A percentile compares a stretch with the other conserved stretches of the same genome.
These are phyloP conservation scores for Eudyptes chrysolophus DNA, from an alignment of 2,113 vertebrate species.

Conservation along the genomic window DNA sequence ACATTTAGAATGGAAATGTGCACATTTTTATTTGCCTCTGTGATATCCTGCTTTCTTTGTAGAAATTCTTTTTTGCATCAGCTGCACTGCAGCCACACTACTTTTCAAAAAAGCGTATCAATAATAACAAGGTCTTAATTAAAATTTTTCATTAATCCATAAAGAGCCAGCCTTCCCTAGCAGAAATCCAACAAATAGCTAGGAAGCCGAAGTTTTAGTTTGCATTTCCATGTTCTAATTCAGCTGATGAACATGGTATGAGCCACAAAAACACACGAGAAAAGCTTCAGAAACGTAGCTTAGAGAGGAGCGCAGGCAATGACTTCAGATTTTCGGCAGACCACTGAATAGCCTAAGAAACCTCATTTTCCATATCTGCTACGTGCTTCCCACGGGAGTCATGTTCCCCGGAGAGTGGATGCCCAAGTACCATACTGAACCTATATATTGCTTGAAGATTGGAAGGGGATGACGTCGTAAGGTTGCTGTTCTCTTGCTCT, in stretches of 20 bases:
- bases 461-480: background rate
- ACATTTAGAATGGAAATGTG: background rate
- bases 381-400: background rate
- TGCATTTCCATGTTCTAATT: background rate
- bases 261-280: background rate
- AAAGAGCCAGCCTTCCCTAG: background rate
- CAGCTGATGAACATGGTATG: background rate
- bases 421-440: background rate
- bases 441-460: fast-evolving
- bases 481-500: background rate
- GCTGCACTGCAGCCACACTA: background rate
- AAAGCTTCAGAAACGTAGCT: background rate
- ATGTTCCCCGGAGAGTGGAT: background rate
- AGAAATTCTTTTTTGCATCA: background rate
- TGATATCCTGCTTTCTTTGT: background rate
- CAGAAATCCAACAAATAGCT: background rate
- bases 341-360: background rate
- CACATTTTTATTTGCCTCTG: background rate
- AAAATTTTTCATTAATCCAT: background rate
- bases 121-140: background rate
- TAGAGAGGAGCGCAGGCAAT: background rate
- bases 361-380: background rate
- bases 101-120: background rate
- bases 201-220: background rate
- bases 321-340: background rate